Conservation (phyloP, 2,797 vertebrate species). For the Echeneis naucrates region DNA sequence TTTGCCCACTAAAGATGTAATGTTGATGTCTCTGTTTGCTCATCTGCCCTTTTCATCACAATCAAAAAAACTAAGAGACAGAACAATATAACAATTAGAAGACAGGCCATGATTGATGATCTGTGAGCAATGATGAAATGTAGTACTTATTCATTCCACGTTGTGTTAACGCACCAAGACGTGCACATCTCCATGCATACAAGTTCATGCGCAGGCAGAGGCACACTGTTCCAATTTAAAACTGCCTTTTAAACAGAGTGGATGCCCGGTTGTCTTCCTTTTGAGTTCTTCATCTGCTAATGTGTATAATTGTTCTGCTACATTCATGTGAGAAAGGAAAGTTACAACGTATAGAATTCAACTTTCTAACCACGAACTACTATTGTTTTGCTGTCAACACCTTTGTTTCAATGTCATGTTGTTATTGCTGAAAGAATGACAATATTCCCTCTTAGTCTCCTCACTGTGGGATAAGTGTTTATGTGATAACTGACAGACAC, state of each 20-base stretch:
- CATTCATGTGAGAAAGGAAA: not conserved
- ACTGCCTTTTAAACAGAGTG: constrained; percentile 2
- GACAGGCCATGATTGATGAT: not conserved
- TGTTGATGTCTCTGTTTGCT: constrained; percentile 23
- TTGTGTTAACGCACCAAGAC: constrained; percentile 6
- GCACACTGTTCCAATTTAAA: constrained; percentile 8
- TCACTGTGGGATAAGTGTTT: not conserved
- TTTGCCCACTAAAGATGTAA: constrained; percentile 40
- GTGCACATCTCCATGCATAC: not conserved
- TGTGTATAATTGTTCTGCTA: not conserved
- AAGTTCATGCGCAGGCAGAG: not conserved
- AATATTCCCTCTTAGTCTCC: constrained; percentile 3
- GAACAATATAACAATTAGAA: not conserved
- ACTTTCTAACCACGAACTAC: not conserved
- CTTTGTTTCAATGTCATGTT: not conserved
- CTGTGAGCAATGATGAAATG: not conserved
- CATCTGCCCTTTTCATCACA: constrained; percentile 16
- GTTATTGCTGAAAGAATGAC: constrained; percentile 19
- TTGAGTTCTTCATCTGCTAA: constrained; percentile 1
- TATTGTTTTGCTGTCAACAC: not conserved
- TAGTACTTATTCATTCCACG: not conserved
- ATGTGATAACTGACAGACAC: not conserved
- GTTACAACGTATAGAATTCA: not conserved
- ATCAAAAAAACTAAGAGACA: not conserved
- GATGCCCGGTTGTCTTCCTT: constrained; percentile 8